Percentiles rank a stretch among this genome's conserved stretches.
Evolutionary conservation across 2,888 invertebrate genomes (phyloP).

Genomic region (Ochlodes sylvanus): DNA sequence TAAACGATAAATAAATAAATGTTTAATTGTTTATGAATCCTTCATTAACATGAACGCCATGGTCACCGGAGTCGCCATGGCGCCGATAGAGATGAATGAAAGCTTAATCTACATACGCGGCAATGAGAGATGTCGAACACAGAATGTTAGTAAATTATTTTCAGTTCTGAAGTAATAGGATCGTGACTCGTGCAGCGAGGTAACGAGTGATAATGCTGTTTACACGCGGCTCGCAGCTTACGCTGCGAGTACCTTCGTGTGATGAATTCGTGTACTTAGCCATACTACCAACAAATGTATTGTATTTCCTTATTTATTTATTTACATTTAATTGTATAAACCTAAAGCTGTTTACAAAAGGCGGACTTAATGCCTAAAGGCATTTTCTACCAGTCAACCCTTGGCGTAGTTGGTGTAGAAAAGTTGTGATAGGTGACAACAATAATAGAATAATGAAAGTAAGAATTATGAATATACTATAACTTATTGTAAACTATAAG

Average conservation of each 20-base stretch:
- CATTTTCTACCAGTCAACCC: too few relatives aligned
- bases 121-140: background rate
- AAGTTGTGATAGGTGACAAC: too few relatives aligned
- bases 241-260: background rate
- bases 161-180: background rate
- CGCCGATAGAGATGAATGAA: constrained; percentile 58
- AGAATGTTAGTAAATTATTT: background rate
- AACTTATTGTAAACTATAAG: too few relatives aligned
- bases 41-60: constrained; percentile 2
- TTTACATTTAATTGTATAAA: too few relatives aligned
- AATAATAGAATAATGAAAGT: too few relatives aligned
- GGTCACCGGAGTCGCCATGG: constrained; percentile 42
- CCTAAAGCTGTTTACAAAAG: too few relatives aligned
- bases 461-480: too few relatives aligned
- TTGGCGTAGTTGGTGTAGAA: too few relatives aligned
- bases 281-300: background rate
- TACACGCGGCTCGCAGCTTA: background rate
- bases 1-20: too few relatives aligned
- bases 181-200: background rate
- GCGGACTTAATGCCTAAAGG: too few relatives aligned
- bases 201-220: constrained; percentile 1
- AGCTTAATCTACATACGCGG: constrained; percentile 50
- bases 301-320: too few relatives aligned
- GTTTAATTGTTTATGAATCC: background rate
- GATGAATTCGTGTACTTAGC: background rate